Evolutionary conservation across 2,797 vertebrate genomes (phyloP).

Genomic region (Chelidonichthys spinosus): DNA sequence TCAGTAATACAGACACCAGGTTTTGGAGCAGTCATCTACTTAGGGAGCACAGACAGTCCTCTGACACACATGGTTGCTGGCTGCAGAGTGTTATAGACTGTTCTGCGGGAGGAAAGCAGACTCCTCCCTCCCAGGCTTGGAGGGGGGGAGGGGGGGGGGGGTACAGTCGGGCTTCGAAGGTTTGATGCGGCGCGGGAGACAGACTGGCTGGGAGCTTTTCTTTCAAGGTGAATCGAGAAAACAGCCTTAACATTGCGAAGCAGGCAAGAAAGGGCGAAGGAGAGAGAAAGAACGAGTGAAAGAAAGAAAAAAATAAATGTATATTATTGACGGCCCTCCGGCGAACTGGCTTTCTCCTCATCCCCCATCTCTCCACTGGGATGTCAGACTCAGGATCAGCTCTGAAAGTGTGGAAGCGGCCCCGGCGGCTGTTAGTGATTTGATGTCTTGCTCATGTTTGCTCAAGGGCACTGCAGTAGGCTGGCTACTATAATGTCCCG

Average conservation of each 20-base stretch:
- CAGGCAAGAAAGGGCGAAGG: not conserved
- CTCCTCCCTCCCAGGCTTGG: slow-evolving; percentile 83
- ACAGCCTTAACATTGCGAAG: slow-evolving; percentile 43
- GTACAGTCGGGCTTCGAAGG: slow-evolving; percentile 55
- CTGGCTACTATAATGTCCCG: slow-evolving; percentile 7
- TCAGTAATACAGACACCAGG: slow-evolving; percentile 75
- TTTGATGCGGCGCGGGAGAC: slow-evolving; percentile 69
- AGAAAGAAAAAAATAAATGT: not conserved
- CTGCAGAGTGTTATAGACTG: slow-evolving; percentile 88
- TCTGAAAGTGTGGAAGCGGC: slow-evolving; percentile 8
- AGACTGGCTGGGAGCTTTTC: slow-evolving; percentile 62
- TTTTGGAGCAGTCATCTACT: slow-evolving; percentile 80
- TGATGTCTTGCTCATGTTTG: slow-evolving; percentile 34
- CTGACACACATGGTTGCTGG: slow-evolving; percentile 89
- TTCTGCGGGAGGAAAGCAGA: slow-evolving; percentile 64
- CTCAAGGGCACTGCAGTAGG: slow-evolving; percentile 56
- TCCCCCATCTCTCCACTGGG: slow-evolving; percentile 26
- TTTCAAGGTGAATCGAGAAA: slow-evolving; percentile 77
- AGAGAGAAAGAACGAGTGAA: not conserved
- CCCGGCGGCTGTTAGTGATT: slow-evolving; percentile 24
- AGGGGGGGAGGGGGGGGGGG: slow-evolving; percentile 42
- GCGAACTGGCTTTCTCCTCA: slow-evolving; percentile 13
- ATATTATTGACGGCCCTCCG: slow-evolving; percentile 24
- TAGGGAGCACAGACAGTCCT: slow-evolving; percentile 88
- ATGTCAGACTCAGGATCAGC: slow-evolving; percentile 29